A percentile compares a stretch with the other conserved stretches of the same genome.
Conservation (phyloP, 2,888 invertebrate genomes). For the Pterostichus madidus region DNA sequence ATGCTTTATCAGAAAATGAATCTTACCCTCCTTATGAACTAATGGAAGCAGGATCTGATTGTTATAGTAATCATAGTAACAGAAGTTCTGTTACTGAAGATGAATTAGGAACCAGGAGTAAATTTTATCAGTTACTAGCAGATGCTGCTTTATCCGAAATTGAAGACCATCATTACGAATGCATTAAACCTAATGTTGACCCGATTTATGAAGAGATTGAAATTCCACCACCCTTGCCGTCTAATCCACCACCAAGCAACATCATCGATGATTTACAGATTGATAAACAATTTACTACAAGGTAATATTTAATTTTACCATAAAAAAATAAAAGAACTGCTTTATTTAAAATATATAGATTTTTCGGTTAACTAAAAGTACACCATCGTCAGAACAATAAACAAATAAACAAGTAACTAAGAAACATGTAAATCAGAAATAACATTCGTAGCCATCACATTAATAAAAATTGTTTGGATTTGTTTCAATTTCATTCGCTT, state of each 20-base stretch:
- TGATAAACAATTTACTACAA: slow-evolving; percentile 84
- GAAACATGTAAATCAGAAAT: too few species aligned
- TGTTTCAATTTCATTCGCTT: too few species aligned
- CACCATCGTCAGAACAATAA: background rate
- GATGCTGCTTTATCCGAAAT: slow-evolving; percentile 86
- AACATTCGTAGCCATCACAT: too few species aligned
- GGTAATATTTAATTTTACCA: slow-evolving; percentile 72
- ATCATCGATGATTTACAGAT: slow-evolving; percentile 83
- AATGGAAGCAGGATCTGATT: slow-evolving; percentile 87
- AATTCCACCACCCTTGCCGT: slow-evolving; percentile 88
- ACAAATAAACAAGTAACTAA: too few species aligned
- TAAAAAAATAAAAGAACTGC: background rate
- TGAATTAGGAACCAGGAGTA: slow-evolving; percentile 82
- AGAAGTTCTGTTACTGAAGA: slow-evolving; percentile 80
- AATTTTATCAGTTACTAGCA: slow-evolving; percentile 87
- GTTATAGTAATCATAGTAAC: slow-evolving; percentile 83
- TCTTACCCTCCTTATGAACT: slow-evolving; percentile 86
- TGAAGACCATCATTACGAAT: slow-evolving; percentile 86
- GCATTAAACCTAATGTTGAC: slow-evolving; percentile 83
- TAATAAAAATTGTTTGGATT: too few species aligned
- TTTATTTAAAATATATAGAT: background rate
- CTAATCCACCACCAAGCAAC: slow-evolving; percentile 87
- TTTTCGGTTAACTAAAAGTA: background rate
- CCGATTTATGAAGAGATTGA: slow-evolving; percentile 90
- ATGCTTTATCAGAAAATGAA: slow-evolving; percentile 78